Evolutionary conservation across 2,113 vertebrate genomes (phyloP), one percentile per base, ranked within the genome.

Genomic region (Poicephalus gulielmi): DNA sequence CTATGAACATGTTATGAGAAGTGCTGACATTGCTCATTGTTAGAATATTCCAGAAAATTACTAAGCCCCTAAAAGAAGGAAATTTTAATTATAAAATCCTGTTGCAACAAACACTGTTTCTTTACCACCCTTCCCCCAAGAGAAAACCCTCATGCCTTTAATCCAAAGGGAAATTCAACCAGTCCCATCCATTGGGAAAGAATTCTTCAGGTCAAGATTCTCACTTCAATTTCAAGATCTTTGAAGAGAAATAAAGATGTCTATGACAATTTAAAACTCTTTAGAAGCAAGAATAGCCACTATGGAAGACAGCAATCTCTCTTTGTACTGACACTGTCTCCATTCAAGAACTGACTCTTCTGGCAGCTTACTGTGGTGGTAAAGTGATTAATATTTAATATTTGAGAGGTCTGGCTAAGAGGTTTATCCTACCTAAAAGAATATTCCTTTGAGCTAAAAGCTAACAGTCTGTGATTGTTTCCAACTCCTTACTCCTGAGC

Each of bases 51-150:
- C 3, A 68, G 88, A 86, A 94, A 92, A 49, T 1, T 1, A 78
- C 37, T 60, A 81, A 78, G 43, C 9, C 22, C 67, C 55, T 67
- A n/a, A 44, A 94, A 94, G 35, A 27, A 27, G 9, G 37, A 52
- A 92, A 91, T 95, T 91, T 84, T 71, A 81, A 82, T 94, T 81
- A 76, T n/a, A 93, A 95, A 88, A 78, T 91, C 35, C 77, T 91
- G 77, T 89, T 84, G 83, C 81, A 89, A 91, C n/a, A 63, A 85
- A 47, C 17, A 31, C 8, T 64, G 30, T 60, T 84, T 89, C 83
- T 86, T 92, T 43, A 84, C 73, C 57, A 86, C 57, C 15, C 43
- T 81, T 70, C 10, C 27, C 55, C 13, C 39, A 78, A 64, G 60
- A 81, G 69, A 89, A 97, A 94, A 94, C 5, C 17, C 33, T 57